These are phyloP conservation scores for Drosophila peninsularis DNA, from an alignment of 2,888 invertebrate species.

Conservation along the genomic window DNA sequence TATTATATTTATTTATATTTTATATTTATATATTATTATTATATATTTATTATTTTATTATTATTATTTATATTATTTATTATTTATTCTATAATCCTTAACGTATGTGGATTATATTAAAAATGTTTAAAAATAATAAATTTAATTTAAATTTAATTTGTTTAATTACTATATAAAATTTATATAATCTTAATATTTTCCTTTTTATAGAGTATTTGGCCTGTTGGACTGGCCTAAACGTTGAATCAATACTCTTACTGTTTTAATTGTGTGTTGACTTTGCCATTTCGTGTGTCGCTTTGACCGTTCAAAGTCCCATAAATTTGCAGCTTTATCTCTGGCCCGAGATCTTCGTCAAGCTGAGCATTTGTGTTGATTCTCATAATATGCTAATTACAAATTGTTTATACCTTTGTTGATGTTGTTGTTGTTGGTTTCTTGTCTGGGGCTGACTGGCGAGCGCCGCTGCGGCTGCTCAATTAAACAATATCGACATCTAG, in stretches of 20 bases:
- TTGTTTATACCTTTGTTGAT: constrained; percentile 14
- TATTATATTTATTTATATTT: too few relatives aligned
- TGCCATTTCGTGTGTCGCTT: constrained; percentile 70
- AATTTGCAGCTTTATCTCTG: constrained; percentile 67
- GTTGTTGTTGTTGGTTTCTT: constrained; percentile 17
- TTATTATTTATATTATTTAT: too few relatives aligned
- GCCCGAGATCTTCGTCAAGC: constrained; percentile 57
- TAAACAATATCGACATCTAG: constrained; percentile 80
- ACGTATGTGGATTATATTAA: too few relatives aligned
- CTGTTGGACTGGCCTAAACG: not conserved
- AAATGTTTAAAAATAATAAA: too few relatives aligned
- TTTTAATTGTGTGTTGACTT: constrained; percentile 77
- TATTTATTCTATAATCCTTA: too few relatives aligned
- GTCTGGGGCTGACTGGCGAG: constrained; percentile 26
- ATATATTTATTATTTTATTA: too few relatives aligned
- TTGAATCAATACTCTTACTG: constrained; percentile 12
- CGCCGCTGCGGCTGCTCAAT: constrained; percentile 54
- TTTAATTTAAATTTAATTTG: too few relatives aligned
- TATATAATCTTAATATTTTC: too few relatives aligned
- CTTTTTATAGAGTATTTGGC: constrained; percentile 15
- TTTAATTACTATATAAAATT: too few relatives aligned
- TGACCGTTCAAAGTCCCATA: constrained; percentile 63
- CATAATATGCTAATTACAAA: constrained; percentile 77
- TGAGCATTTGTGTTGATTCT: constrained; percentile 70
- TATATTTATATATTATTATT: too few relatives aligned